Percentiles rank a stretch among this genome's conserved stretches.
Evolutionary conservation across 1,140 invertebrate genomes (phyloP).

Genomic region (Oreohelix idahoensis): DNA sequence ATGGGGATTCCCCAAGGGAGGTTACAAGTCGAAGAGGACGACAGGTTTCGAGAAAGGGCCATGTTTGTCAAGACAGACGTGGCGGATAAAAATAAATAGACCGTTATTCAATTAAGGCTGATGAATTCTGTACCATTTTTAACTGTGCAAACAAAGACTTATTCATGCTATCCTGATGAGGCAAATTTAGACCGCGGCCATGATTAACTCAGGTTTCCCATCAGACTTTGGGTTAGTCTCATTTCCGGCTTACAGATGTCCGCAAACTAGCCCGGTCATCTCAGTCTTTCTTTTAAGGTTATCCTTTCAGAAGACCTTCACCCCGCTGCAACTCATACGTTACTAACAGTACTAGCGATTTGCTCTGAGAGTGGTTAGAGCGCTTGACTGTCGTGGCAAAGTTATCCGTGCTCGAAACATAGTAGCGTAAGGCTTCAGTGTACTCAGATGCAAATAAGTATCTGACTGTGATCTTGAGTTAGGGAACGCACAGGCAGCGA

Average conservation of each 20-base stretch:
- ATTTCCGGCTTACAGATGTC: constrained; percentile 30
- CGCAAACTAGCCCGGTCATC: neutral
- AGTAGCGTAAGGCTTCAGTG: too few relatives aligned
- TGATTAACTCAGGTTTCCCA: constrained; percentile 25
- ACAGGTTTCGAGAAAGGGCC: neutral
- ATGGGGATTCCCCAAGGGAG: constrained; percentile 25
- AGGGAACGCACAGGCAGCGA: too few relatives aligned
- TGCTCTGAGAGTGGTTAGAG: too few relatives aligned
- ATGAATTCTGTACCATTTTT: constrained; percentile 43
- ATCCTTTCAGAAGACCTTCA: too few relatives aligned
- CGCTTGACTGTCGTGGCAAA: too few relatives aligned
- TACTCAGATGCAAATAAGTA: too few relatives aligned
- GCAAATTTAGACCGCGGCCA: constrained; percentile 16
- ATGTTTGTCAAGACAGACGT: constrained; percentile 34
- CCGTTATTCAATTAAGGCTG: constrained; percentile 40
- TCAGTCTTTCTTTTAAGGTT: too few relatives aligned
- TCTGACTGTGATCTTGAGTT: too few relatives aligned
- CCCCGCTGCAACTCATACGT: too few relatives aligned
- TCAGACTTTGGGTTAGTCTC: constrained; percentile 12
- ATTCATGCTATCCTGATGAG: constrained; percentile 34
- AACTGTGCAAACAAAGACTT: constrained; percentile 32
- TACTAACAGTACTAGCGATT: too few relatives aligned
- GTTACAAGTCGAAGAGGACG: neutral
- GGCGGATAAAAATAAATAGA: constrained; percentile 39
- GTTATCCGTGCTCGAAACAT: too few relatives aligned